A percentile compares a stretch with the other conserved stretches of the same genome.
Conservation (phyloP, 2,797 vertebrate species). For the Salmo trutta region DNA sequence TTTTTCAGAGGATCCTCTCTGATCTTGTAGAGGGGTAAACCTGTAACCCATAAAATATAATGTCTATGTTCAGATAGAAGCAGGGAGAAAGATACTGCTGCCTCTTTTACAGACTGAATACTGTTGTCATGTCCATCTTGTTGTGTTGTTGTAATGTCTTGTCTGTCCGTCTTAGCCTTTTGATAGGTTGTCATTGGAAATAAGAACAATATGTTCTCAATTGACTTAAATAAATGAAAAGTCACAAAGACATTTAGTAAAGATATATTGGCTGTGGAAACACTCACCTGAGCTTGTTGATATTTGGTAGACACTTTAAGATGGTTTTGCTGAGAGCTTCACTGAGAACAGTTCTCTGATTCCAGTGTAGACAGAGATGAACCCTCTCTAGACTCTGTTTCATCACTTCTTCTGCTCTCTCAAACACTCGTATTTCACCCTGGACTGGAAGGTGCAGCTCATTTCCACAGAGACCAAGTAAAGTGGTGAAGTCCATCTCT, state of each 20-base stretch:
- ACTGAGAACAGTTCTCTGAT: neutral
- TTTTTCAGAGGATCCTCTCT: neutral
- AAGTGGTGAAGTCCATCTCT: neutral
- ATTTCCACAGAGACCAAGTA: constrained; percentile 28
- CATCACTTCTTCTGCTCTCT: constrained; percentile 39
- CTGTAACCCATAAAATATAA: constrained; percentile 12
- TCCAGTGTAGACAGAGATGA: constrained; percentile 38
- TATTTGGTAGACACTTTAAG: constrained; percentile 19
- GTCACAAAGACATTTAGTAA: too few species aligned
- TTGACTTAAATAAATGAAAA: too few species aligned
- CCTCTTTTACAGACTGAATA: too few species aligned
- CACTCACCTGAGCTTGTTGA: constrained; percentile 43
- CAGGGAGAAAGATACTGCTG: too few species aligned
- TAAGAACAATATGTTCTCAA: too few species aligned
- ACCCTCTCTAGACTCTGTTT: neutral
- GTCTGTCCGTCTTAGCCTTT: too few species aligned
- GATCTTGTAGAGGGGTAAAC: constrained; percentile 3
- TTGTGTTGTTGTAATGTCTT: too few species aligned
- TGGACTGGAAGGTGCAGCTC: constrained; percentile 39
- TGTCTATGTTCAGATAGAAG: too few species aligned
- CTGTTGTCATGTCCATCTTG: too few species aligned
- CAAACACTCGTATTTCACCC: constrained; percentile 28
- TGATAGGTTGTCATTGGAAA: too few species aligned
- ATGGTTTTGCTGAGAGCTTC: neutral
- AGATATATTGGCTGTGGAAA: too few species aligned